Evolutionary conservation across 1,140 invertebrate species (phyloP), one percentile per base, ranked within the genome.

Genomic region (Halictus rubicundus): DNA sequence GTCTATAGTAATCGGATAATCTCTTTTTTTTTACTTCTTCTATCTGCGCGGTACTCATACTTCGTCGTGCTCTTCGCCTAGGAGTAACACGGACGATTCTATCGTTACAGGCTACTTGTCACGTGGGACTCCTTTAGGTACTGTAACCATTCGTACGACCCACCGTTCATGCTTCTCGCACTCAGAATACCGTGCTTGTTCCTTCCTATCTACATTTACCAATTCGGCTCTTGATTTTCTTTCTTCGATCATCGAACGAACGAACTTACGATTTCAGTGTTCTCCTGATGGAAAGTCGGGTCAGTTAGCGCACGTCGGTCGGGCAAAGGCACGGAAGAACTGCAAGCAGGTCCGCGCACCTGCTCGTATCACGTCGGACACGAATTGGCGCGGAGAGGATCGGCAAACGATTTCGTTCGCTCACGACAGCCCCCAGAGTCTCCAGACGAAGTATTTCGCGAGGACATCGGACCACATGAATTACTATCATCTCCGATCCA

Each of bases 91-190:
- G 39, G 25, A 78, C 61, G 74, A 84, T 90, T 90, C 86, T 93
- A 81, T 91, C 88, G 84, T 93, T 93, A 82, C 92, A 93, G 92
- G 90, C 90, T 78, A 91, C 91, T 81, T 92, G 90, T 89, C 90
- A 88, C 86, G 89, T 92, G 89, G 91, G 89, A 92, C 90, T 90
- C 87, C 87, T 91, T 92, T 93, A 93, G 92, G 91, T 93, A 93
- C 84, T 88, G 91, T 92, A 90, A 89, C 19, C 52, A 68, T 46
- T 75, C 52, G 60, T 73, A 68, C 57, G 65, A 46, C 65, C n/a
- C 25, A 52, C 42, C 68, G 32, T 9, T 72, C 65, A 81, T 10
- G 59, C 73, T 70, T 81, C 49, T 70, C 23, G 72, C 79, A 76
- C 79, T 23, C 16, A 25, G 39, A 54, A 16, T 19, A 16, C n/a